A percentile compares a stretch with the other conserved stretches of the same genome.
These are phyloP conservation scores for Drosophila melanosoma DNA, from an alignment of 2,888 invertebrate genomes.

Conservation along the genomic window DNA sequence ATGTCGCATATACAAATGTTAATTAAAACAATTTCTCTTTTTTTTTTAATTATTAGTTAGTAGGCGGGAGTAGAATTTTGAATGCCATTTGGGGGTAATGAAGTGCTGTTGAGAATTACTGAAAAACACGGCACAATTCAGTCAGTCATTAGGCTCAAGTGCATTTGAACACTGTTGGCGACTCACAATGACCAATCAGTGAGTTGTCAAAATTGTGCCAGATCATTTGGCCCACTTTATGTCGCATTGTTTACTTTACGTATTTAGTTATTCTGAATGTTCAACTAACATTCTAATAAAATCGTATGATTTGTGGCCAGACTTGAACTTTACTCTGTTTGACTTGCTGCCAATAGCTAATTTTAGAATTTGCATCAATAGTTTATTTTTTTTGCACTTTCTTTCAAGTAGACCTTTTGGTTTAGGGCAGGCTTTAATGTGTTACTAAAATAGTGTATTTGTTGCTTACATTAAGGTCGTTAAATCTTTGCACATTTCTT, in stretches of 20 bases:
- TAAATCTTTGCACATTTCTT: background rate
- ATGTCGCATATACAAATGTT: background rate
- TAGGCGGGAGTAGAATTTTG: no score
- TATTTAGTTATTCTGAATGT: slow-evolving; percentile 3
- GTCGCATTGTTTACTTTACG: background rate
- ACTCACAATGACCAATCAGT: slow-evolving; percentile 37
- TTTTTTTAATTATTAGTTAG: background rate
- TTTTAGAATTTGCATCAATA: background rate
- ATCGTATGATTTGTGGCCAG: slow-evolving; percentile 8
- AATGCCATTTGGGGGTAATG: background rate
- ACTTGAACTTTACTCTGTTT: slow-evolving; percentile 34
- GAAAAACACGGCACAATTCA: slow-evolving; percentile 1
- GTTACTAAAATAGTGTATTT: background rate
- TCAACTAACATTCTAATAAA: background rate
- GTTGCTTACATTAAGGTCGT: slow-evolving; percentile 9
- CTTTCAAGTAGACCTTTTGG: slow-evolving; percentile 9
- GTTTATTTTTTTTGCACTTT: slow-evolving; percentile 15
- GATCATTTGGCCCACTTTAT: slow-evolving; percentile 21
- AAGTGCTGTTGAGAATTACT: slow-evolving; percentile 6
- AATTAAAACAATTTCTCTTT: background rate
- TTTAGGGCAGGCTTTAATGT: slow-evolving; percentile 7
- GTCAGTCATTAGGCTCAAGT: slow-evolving; percentile 28
- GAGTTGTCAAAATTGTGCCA: slow-evolving; percentile 21
- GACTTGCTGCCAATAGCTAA: slow-evolving; percentile 11
- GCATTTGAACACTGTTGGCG: background rate